A percentile compares a stretch with the other conserved stretches of the same genome.
Evolutionary conservation across 2,888 invertebrate genomes (phyloP).

Genomic region (Cantharis nigra): DNA sequence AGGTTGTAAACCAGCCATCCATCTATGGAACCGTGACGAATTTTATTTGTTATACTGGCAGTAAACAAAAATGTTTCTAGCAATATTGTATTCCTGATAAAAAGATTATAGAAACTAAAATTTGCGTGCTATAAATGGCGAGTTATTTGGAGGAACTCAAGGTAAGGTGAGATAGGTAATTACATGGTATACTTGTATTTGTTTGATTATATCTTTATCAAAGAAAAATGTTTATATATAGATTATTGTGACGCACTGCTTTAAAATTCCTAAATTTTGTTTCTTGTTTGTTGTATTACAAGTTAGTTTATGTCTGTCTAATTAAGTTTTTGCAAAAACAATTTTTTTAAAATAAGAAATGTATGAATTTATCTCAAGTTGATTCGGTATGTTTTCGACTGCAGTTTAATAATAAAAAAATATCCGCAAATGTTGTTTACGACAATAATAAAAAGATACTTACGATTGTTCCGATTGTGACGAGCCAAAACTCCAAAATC

Average conservation of each 20-base stretch:
- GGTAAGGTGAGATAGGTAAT: not conserved
- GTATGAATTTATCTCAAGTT: too few relatives aligned
- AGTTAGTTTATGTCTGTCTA: not conserved
- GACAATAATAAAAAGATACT: constrained; percentile 20
- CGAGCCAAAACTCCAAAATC: constrained; percentile 35
- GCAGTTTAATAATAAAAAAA: too few relatives aligned
- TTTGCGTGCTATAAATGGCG: not conserved
- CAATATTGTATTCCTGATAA: not conserved
- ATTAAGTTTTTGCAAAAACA: too few relatives aligned
- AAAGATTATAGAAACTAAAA: not conserved
- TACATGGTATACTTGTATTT: not conserved
- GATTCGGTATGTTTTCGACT: too few relatives aligned
- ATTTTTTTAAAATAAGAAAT: too few relatives aligned
- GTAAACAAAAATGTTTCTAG: not conserved
- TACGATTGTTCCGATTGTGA: constrained; percentile 38
- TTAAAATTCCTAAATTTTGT: not conserved
- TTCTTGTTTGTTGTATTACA: not conserved
- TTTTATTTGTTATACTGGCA: not conserved
- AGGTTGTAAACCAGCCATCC: not conserved
- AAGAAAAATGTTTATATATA: not conserved
- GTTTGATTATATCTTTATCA: not conserved
- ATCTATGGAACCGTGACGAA: not conserved
- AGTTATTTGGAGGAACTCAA: not conserved
- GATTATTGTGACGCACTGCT: not conserved
- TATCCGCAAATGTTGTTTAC: not conserved